Evolutionary conservation across 2,113 vertebrate species (phyloP).

Genomic region (Hemibagrus wyckioides): DNA sequence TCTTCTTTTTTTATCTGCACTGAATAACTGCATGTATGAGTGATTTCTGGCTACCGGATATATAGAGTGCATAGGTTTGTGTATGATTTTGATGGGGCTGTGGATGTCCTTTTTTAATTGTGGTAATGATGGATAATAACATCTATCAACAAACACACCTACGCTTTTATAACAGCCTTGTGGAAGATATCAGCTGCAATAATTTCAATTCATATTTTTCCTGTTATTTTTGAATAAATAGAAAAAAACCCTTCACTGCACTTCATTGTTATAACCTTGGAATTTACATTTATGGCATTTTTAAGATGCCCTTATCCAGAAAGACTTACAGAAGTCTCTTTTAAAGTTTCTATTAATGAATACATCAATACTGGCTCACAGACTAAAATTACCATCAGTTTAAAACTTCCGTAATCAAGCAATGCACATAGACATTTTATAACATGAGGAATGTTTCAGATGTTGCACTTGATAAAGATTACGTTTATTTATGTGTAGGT

Average conservation of each 20-base stretch:
- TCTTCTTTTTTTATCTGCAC: neutral
- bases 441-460: neutral
- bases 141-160: neutral
- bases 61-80: neutral
- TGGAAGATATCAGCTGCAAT: neutral
- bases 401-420: too few relatives aligned
- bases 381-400: too few relatives aligned
- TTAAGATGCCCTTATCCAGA: too few relatives aligned
- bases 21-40: neutral
- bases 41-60: neutral
- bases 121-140: too few relatives aligned
- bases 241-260: neutral
- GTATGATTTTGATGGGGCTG: neutral
- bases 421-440: too few relatives aligned
- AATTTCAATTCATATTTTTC: neutral
- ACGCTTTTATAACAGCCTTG: neutral
- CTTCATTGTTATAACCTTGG: neutral
- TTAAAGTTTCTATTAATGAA: too few relatives aligned
- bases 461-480: neutral
- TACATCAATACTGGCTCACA: too few relatives aligned
- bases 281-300: neutral
- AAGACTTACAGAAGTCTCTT: too few relatives aligned
- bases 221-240: neutral
- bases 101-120: neutral
- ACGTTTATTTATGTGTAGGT: neutral